phyloP scores from a whole-genome alignment of 2,888 invertebrate genomes.

The Lottia gigantea region DNA sequence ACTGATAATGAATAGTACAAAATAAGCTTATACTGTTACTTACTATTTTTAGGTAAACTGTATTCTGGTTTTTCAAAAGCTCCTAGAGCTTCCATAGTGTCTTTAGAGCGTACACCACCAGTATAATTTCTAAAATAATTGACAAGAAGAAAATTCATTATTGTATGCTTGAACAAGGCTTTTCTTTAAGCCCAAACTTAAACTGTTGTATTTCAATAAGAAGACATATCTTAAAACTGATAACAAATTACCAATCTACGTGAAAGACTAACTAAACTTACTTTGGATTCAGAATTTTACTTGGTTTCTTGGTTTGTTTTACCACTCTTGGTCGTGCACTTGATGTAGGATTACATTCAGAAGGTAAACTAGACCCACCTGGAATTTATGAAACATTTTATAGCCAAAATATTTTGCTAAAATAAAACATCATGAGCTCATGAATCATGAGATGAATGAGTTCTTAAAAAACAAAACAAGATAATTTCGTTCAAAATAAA shows the following conservation, averaged over 20 bases:
- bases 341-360: conserved; percentile 52
- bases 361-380: conserved; percentile 59
- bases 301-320: conserved; percentile 33
- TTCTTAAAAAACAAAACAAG: too few relatives aligned
- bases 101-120: conserved; percentile 56
- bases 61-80: conserved; percentile 64
- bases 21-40: conserved; percentile 7
- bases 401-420: too few relatives aligned
- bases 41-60: conserved; percentile 46
- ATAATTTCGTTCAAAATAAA: too few relatives aligned
- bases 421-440: too few relatives aligned
- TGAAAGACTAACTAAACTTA: too few relatives aligned
- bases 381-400: too few relatives aligned
- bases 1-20: too few relatives aligned
- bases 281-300: conserved; percentile 60
- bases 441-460: too few relatives aligned
- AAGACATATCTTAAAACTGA: background rate
- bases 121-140: conserved; percentile 49
- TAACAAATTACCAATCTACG: background rate
- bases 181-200: too few relatives aligned
- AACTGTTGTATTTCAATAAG: too few relatives aligned
- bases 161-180: background rate
- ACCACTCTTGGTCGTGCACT: conserved; percentile 48
- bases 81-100: conserved; percentile 63
- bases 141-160: background rate